A percentile compares a stretch with the other conserved stretches of the same genome.
phyloP scores from a whole-genome alignment of 2,113 vertebrate genomes.

The Neolamprologus hecqui region DNA sequence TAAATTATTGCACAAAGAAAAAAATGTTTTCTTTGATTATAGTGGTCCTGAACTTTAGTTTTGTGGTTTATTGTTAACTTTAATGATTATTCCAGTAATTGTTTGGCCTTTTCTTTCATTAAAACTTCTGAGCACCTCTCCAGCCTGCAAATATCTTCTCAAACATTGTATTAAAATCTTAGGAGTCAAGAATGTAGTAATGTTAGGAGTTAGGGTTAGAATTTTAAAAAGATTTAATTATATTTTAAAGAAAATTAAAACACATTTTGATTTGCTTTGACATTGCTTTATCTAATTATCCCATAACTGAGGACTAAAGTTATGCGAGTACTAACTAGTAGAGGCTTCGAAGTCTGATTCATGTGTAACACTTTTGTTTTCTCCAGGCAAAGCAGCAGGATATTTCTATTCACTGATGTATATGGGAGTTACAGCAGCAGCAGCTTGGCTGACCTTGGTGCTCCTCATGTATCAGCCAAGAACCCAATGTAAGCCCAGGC shows the following conservation, averaged over 20 bases:
- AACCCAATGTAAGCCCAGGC: background rate
- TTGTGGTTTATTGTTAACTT: background rate
- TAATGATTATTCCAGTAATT: background rate
- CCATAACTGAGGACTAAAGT: background rate
- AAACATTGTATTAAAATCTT: background rate
- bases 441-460: conserved; percentile 20
- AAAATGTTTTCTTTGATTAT: background rate
- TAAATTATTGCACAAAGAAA: background rate
- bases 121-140: background rate
- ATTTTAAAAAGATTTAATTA: background rate
- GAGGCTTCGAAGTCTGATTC: background rate
- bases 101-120: background rate
- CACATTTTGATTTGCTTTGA: background rate
- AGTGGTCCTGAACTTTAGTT: background rate
- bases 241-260: background rate
- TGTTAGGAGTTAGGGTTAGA: background rate
- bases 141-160: background rate
- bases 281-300: background rate
- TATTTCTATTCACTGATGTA: background rate
- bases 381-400: background rate
- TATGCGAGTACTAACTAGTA: fast-evolving
- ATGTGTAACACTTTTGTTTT: background rate
- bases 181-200: background rate
- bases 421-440: background rate
- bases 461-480: conserved; percentile 22